Conservation (phyloP, 1,140 invertebrate genomes). For the Drosophila pallidifrons region DNA sequence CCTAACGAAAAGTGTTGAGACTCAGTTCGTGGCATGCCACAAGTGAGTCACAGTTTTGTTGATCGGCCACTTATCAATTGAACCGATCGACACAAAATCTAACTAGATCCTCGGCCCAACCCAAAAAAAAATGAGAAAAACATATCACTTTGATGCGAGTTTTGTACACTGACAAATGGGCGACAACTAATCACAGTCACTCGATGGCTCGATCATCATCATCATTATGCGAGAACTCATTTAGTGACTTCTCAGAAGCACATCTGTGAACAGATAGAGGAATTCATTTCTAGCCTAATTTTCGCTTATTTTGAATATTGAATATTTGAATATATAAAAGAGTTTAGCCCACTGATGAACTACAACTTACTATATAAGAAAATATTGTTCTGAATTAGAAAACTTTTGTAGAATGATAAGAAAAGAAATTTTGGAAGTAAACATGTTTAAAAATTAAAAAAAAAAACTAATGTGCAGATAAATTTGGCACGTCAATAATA, state of each 20-base stretch:
- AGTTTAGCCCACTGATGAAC: too few relatives aligned
- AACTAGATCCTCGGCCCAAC: slow-evolving; percentile 2
- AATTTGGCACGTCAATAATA: too few relatives aligned
- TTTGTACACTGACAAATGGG: slow-evolving; percentile 77
- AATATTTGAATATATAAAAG: too few relatives aligned
- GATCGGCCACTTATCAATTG: slow-evolving; percentile 51
- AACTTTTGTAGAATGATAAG: too few relatives aligned
- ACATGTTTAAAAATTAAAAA: too few relatives aligned
- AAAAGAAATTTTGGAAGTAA: too few relatives aligned
- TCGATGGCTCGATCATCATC: slow-evolving; percentile 51
- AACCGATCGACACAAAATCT: slow-evolving; percentile 16
- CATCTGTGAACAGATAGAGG: slow-evolving; percentile 16
- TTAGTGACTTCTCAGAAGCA: slow-evolving; percentile 2
- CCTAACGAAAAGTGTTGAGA: slow-evolving; percentile 60
- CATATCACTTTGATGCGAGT: slow-evolving; percentile 47
- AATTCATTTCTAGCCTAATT: neutral
- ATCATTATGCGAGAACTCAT: neutral
- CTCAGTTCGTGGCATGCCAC: neutral
- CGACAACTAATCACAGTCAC: slow-evolving; percentile 71
- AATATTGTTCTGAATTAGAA: too few relatives aligned
- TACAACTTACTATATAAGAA: too few relatives aligned
- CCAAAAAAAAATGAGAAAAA: slow-evolving; percentile 23
- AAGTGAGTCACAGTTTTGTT: slow-evolving; percentile 68
- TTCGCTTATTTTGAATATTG: neutral
- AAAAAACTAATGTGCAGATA: too few relatives aligned